These are phyloP conservation scores for Cordylochernes scorpioides DNA, from an alignment of 2,888 invertebrate genomes.

Conservation along the genomic window DNA sequence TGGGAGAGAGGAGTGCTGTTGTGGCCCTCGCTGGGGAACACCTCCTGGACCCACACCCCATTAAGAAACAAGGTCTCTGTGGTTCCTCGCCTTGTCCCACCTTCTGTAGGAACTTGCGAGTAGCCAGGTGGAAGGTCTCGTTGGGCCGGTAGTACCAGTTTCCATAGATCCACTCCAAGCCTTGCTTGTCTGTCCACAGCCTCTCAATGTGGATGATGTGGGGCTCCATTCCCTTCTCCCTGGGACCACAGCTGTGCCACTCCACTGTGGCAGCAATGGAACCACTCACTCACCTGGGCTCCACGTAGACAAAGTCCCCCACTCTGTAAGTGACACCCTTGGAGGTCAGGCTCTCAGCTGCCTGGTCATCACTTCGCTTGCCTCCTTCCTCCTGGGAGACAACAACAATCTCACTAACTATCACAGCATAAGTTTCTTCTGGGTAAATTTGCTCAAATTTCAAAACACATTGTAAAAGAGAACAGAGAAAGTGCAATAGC, in stretches of 20 bases:
- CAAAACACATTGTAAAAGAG: too few relatives aligned
- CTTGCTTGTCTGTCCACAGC: conserved; percentile 55
- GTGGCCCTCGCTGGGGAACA: conserved; percentile 76
- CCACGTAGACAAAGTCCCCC: conserved; percentile 75
- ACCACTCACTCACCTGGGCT: conserved; percentile 20
- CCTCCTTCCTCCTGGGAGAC: too few relatives aligned
- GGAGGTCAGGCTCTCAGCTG: conserved; percentile 32
- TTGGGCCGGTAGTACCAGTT: conserved; percentile 68
- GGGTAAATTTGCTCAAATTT: too few relatives aligned
- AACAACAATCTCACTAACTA: too few relatives aligned
- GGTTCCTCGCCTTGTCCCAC: too few relatives aligned
- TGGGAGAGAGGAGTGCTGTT: conserved; percentile 57
- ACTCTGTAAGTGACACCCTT: conserved; percentile 46
- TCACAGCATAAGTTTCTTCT: too few relatives aligned
- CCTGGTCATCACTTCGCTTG: too few relatives aligned
- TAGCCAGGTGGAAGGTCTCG: conserved; percentile 83
- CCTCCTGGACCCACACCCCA: conserved; percentile 31
- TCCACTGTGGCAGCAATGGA: too few relatives aligned
- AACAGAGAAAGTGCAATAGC: too few relatives aligned
- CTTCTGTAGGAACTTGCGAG: conserved; percentile 77
- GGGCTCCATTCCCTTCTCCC: conserved; percentile 31
- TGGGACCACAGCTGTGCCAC: too few relatives aligned
- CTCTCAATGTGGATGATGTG: conserved; percentile 64
- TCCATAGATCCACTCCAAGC: conserved; percentile 67
- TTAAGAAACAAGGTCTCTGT: neutral